Evolutionary conservation across 1,140 invertebrate genomes (phyloP), one percentile per base, ranked within the genome.

Genomic region (Caenorhabditis inopinata): DNA sequence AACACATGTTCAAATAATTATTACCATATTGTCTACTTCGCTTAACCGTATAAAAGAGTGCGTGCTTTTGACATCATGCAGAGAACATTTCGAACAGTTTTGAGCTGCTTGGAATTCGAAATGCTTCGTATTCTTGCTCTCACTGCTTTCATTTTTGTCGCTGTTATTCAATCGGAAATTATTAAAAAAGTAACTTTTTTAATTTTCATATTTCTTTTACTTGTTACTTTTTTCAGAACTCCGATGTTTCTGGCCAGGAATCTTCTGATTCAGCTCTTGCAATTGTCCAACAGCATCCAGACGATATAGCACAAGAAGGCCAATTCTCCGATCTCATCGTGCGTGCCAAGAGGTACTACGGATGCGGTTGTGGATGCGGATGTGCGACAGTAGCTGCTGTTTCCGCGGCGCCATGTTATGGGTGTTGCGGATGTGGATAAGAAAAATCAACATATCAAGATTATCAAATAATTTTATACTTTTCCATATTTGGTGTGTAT

Each of bases 381-480:
- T 62, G 53, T 32, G 53, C 53, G 16, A 62, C 27, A 16, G 53
- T 62, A n/a, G 53, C 53, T 16, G 27, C 29, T 4, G 53, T 62
- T 7, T 32, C 53, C 6, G 9, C 29, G 1, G 53, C 16, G 16
- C 53, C 53, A 62, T 62, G 53, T n/a, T 11, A 7, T 16, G 53
- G 53, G 35, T 62, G 53, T 32, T 62, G 53, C 35, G 53, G 53
- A 32, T 62, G 53, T n/a, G 53, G 53, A 62, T 62, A 62, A n/a
- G 27, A 16, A 53, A 53, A 53, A 25, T 53, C 23, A 53, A n/a
- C 27, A 18, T 48, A 14, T 48, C 1, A 18, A 7, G n/a, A 18
- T 48, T 48, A n/a, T 48, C 21, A 48, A n/a, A n/a, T n/a, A n/a
- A n/a, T n/a, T n/a, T n/a, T n/a, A n/a, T n/a, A n/a, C n/a, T n/a